These are phyloP conservation scores for Melikaiella ostensackeni DNA, from an alignment of 2,888 invertebrate genomes.

Conservation along the genomic window DNA sequence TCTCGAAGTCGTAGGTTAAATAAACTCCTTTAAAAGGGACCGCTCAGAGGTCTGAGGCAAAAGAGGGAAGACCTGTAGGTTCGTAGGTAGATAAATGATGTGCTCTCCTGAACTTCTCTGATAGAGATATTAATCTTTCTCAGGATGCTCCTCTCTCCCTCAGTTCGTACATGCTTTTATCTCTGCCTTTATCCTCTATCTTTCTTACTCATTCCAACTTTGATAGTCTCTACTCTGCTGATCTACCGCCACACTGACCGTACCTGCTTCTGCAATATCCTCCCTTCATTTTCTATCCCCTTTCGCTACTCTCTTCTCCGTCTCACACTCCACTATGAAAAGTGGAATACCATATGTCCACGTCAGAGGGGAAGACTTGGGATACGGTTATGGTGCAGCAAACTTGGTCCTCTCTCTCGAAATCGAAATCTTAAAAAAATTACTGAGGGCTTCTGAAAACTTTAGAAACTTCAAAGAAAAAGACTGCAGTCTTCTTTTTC, in stretches of 20 bases:
- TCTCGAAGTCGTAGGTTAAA: constrained; percentile 57
- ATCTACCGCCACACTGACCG: constrained; percentile 23
- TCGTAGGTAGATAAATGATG: constrained; percentile 69
- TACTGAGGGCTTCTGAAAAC: neutral
- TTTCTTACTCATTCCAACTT: constrained; percentile 27
- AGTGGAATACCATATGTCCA: constrained; percentile 69
- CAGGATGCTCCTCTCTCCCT: constrained; percentile 48
- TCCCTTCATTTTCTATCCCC: constrained; percentile 48
- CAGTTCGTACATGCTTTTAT: constrained; percentile 9
- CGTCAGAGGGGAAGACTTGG: constrained; percentile 59
- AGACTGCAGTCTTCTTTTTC: neutral
- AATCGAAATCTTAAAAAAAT: neutral
- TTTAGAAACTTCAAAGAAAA: too few relatives aligned
- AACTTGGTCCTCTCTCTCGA: constrained; percentile 20
- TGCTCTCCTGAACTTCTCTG: constrained; percentile 70
- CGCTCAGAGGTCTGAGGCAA: constrained; percentile 44
- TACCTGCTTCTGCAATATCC: constrained; percentile 16
- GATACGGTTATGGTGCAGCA: constrained; percentile 22
- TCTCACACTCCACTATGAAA: constrained; percentile 59
- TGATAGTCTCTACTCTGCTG: neutral
- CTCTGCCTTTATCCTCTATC: constrained; percentile 22
- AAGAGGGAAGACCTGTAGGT: constrained; percentile 44
- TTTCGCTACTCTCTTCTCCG: constrained; percentile 32
- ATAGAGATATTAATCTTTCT: constrained; percentile 75
- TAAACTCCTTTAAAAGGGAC: constrained; percentile 61